Conservation (phyloP, 2,888 invertebrate species). For the Epirrhoe alternata region DNA sequence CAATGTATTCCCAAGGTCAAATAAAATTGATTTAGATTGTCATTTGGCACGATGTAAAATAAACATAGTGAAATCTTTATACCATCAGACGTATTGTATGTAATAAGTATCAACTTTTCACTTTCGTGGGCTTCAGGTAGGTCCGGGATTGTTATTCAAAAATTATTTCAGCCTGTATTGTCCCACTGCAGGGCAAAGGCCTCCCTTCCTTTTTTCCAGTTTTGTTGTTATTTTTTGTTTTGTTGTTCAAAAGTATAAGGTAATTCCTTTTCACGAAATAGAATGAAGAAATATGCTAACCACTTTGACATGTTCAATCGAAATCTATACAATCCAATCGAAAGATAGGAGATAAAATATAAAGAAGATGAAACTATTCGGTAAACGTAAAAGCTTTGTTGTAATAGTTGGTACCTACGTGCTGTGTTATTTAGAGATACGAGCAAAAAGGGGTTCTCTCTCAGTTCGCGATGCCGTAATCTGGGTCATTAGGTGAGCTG, state of each 20-base stretch:
- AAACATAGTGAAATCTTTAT: conserved; percentile 29
- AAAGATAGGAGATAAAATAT: neutral
- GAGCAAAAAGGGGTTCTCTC: conserved; percentile 60
- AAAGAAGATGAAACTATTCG: neutral
- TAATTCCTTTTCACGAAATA: too few relatives aligned
- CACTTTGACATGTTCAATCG: neutral
- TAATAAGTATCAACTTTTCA: conserved; percentile 7
- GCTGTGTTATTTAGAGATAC: conserved; percentile 34
- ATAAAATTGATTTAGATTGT: conserved; percentile 53
- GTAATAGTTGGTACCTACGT: neutral
- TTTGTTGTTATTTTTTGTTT: too few relatives aligned
- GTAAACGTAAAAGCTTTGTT: neutral
- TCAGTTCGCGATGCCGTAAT: conserved; percentile 62
- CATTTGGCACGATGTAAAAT: conserved; percentile 54
- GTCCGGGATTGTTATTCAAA: too few relatives aligned
- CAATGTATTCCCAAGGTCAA: conserved; percentile 53
- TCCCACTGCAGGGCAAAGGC: too few relatives aligned
- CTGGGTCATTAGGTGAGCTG: conserved; percentile 65
- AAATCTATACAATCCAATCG: neutral
- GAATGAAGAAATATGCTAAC: too few relatives aligned
- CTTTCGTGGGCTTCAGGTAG: conserved; percentile 43
- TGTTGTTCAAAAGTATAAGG: too few relatives aligned
- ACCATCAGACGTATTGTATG: conserved; percentile 1
- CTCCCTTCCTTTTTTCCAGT: too few relatives aligned
- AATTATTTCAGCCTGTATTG: too few relatives aligned